phyloP scores from a whole-genome alignment of 2,797 vertebrate genomes.

The Hephaestus fuliginosus region DNA sequence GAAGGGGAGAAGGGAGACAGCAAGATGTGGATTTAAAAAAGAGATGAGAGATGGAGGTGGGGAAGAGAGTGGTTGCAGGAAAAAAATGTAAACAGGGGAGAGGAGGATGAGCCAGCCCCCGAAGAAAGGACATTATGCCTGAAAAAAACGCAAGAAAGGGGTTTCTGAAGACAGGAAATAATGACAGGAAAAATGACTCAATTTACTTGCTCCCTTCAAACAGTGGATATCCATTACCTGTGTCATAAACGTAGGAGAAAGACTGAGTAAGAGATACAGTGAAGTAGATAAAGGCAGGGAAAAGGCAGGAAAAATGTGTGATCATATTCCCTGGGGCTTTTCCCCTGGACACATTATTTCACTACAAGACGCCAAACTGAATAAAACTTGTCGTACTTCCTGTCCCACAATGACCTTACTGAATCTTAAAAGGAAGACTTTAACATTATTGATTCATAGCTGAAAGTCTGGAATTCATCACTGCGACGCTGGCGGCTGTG shows the following conservation, averaged over 20 bases:
- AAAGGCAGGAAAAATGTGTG: conserved; percentile 26
- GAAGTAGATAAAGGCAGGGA: conserved; percentile 45
- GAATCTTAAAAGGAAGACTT: conserved; percentile 33
- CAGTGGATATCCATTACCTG: conserved; percentile 51
- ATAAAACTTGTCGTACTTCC: conserved; percentile 48
- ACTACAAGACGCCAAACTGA: conserved; percentile 32
- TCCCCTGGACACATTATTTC: conserved; percentile 35
- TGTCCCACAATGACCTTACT: conserved; percentile 25
- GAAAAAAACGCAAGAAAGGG: conserved; percentile 44
- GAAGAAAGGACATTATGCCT: conserved; percentile 31
- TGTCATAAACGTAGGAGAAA: conserved; percentile 35
- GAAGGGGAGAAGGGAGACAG: conserved; percentile 8
- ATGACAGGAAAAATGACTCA: conserved; percentile 55
- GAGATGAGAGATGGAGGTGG: conserved; percentile 29
- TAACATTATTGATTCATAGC: conserved; percentile 51
- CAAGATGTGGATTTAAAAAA: conserved; percentile 35
- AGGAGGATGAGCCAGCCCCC: conserved; percentile 27
- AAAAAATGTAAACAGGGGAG: conserved; percentile 30
- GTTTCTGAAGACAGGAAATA: conserved; percentile 46
- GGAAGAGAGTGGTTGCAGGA: conserved; percentile 17
- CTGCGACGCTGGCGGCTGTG: background rate
- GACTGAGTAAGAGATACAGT: conserved; percentile 23
- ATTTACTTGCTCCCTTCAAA: conserved; percentile 54
- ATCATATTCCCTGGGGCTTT: conserved; percentile 42
- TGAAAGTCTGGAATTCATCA: conserved; percentile 13